A percentile compares a stretch with the other conserved stretches of the same genome.
Conservation (phyloP, 2,888 invertebrate species). For the Tetranychus piercei region DNA sequence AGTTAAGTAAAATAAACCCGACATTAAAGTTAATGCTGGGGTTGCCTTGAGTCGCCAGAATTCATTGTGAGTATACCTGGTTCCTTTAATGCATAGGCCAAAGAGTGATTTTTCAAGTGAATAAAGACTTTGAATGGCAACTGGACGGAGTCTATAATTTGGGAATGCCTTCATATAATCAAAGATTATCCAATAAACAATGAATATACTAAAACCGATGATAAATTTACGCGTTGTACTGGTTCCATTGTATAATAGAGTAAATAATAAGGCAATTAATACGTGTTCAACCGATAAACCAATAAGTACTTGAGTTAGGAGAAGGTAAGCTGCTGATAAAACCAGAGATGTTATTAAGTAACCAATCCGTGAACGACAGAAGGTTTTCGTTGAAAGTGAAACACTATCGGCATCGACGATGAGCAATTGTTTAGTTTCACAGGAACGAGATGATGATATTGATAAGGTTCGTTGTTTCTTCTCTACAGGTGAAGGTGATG, state of each 20-base stretch:
- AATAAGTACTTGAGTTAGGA: background rate
- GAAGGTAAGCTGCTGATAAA: background rate
- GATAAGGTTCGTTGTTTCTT: background rate
- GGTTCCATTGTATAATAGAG: conserved; percentile 1
- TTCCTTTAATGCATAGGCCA: background rate
- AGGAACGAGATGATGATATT: background rate
- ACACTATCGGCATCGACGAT: background rate
- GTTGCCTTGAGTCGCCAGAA: background rate
- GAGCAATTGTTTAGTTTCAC: background rate
- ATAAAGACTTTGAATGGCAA: background rate
- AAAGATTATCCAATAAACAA: background rate
- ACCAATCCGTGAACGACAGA: background rate
- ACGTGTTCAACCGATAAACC: background rate
- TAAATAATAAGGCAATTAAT: background rate
- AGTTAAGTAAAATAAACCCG: background rate
- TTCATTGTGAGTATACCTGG: background rate
- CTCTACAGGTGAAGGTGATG: background rate
- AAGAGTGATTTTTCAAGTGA: background rate
- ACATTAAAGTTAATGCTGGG: background rate
- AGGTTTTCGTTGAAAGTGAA: background rate
- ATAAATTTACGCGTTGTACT: background rate
- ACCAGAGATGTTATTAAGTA: background rate
- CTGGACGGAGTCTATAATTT: conserved; percentile 6
- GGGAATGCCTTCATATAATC: conserved; percentile 7
- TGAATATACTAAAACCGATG: background rate